Conservation (phyloP, 2,113 vertebrate species). For the Morone saxatilis region DNA sequence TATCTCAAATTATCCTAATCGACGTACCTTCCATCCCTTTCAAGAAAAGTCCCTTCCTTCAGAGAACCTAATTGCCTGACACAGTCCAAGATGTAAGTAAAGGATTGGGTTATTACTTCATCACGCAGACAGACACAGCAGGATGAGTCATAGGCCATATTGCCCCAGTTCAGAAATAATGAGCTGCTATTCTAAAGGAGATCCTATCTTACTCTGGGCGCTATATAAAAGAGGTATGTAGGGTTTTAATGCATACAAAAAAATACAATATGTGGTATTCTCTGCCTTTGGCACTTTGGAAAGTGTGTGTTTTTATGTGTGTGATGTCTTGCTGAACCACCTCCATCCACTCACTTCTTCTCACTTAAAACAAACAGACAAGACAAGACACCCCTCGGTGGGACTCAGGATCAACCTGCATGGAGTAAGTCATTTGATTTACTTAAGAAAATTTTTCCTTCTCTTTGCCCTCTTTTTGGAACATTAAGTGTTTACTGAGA, state of each 20-base stretch:
- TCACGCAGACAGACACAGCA: neutral
- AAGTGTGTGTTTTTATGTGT: neutral
- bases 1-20: neutral
- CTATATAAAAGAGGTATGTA: neutral
- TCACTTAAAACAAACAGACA: constrained; percentile 22
- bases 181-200: neutral
- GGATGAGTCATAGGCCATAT: constrained; percentile 18
- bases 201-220: neutral
- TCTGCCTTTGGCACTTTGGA: neutral
- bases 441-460: neutral
- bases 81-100: neutral
- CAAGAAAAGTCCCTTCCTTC: neutral
- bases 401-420: no score
- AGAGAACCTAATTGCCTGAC: constrained; percentile 2
- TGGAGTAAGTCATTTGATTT: neutral
- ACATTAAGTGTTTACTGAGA: neutral
- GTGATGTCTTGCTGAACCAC: neutral
- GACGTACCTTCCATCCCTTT: neutral
- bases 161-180: constrained; percentile 40
- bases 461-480: neutral
- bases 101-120: neutral
- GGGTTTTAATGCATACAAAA: neutral
- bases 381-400: no score
- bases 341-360: neutral
- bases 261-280: neutral